phyloP scores from a whole-genome alignment of 2,797 vertebrate genomes.

The Falco novaeseelandiae region DNA sequence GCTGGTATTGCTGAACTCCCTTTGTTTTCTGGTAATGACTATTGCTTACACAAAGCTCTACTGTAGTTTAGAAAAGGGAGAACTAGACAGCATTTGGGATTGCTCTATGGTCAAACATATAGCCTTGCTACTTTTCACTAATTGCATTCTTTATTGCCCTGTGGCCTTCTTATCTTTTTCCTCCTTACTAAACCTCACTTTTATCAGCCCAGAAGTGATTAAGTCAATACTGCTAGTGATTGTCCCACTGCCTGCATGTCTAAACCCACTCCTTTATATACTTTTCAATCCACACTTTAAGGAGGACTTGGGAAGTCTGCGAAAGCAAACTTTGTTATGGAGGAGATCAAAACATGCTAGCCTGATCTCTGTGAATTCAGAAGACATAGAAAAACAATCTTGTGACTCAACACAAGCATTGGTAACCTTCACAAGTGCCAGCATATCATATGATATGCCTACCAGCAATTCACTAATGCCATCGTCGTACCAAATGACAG shows the following conservation, averaged over 20 bases:
- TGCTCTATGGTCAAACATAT: slow-evolving; percentile 88
- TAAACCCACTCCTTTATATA: slow-evolving; percentile 93
- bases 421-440: slow-evolving; percentile 78
- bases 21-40: slow-evolving; percentile 92
- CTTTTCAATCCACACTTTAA: slow-evolving; percentile 91
- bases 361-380: slow-evolving; percentile 79
- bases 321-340: slow-evolving; percentile 74
- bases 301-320: slow-evolving; percentile 83
- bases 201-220: slow-evolving; percentile 85
- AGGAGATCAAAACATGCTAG: slow-evolving; percentile 76
- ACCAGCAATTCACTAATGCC: slow-evolving; percentile 56
- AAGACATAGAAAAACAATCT: slow-evolving; percentile 90
- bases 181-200: slow-evolving; percentile 84
- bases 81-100: slow-evolving; percentile 82
- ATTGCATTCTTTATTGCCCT: slow-evolving; percentile 91
- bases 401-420: slow-evolving; percentile 92
- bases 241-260: slow-evolving; percentile 87
- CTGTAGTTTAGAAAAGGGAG: slow-evolving; percentile 82
- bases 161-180: slow-evolving; percentile 91
- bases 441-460: slow-evolving; percentile 74
- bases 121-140: slow-evolving; percentile 89
- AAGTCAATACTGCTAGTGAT: slow-evolving; percentile 89
- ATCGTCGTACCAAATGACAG: slow-evolving; percentile 71
- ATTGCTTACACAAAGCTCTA: slow-evolving; percentile 88
- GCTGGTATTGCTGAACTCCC: slow-evolving; percentile 87